phyloP scores from a whole-genome alignment of 1,140 invertebrate genomes.

The Leptinotarsa texana region DNA sequence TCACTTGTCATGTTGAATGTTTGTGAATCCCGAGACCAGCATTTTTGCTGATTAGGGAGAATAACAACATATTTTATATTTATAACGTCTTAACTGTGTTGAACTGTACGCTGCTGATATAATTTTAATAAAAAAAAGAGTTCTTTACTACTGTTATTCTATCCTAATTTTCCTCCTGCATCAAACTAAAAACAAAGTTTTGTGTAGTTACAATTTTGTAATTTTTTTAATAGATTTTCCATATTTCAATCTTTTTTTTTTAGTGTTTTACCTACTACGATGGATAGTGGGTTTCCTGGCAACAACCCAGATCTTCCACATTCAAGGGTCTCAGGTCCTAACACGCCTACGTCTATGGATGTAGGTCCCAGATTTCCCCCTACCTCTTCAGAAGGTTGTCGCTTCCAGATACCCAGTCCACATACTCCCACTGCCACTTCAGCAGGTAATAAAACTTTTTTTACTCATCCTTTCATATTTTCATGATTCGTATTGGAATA shows the following conservation, averaged over 20 bases:
- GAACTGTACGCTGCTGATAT: too few relatives aligned
- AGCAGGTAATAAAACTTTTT: slow-evolving; percentile 1
- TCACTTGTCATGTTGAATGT: too few relatives aligned
- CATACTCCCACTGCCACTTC: slow-evolving; percentile 54
- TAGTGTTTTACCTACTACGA: slow-evolving; percentile 50
- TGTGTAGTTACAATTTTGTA: too few relatives aligned
- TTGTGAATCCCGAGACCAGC: too few relatives aligned
- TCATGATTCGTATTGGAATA: not conserved
- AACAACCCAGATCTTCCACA: slow-evolving; percentile 48
- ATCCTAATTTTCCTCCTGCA: too few relatives aligned
- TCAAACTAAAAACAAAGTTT: too few relatives aligned
- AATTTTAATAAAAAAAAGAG: too few relatives aligned
- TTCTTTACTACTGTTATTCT: too few relatives aligned
- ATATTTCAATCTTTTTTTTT: slow-evolving; percentile 27
- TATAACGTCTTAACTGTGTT: too few relatives aligned
- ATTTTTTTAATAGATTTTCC: not conserved
- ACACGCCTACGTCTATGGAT: slow-evolving; percentile 57
- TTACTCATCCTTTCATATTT: not conserved
- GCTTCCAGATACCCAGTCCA: slow-evolving; percentile 59
- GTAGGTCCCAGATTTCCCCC: slow-evolving; percentile 54
- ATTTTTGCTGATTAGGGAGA: too few relatives aligned
- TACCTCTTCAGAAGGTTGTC: slow-evolving; percentile 52
- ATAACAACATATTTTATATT: too few relatives aligned
- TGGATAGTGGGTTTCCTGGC: slow-evolving; percentile 52
- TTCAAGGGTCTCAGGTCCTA: slow-evolving; percentile 56